Evolutionary conservation across 2,797 vertebrate species (phyloP).

Genomic region (Myripristis jacobus): DNA sequence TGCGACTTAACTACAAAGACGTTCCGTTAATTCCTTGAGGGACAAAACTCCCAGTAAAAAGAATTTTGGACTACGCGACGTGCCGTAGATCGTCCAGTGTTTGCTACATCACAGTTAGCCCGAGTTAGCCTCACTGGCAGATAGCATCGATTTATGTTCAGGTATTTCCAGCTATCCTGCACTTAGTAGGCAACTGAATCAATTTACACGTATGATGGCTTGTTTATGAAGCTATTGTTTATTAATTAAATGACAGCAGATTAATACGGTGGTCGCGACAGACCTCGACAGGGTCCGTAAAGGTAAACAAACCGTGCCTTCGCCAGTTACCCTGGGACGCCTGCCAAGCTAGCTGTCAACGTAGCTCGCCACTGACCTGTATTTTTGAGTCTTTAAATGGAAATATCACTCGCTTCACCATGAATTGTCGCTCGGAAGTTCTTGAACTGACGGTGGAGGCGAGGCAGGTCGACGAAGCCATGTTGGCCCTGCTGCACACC

Average conservation of each 20-base stretch:
- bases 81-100: conserved; percentile 55
- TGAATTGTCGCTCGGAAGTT: conserved; percentile 98
- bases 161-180: not conserved
- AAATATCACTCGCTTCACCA: conserved; percentile 58
- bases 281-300: conserved; percentile 19
- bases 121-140: conserved; percentile 28
- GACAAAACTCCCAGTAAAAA: not conserved
- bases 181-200: accelerated
- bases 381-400: conserved; percentile 40
- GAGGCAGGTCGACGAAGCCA: conserved; percentile 95
- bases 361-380: not conserved
- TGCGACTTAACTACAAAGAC: too few species aligned
- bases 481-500: conserved; percentile 93
- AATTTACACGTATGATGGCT: accelerated
- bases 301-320: conserved; percentile 66
- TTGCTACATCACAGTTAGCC: not conserved
- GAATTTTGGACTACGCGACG: conserved; percentile 34
- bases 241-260: not conserved
- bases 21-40: too few species aligned
- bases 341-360: conserved; percentile 13
- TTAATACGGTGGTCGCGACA: not conserved
- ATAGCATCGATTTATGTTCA: conserved; percentile 26
- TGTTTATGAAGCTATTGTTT: not conserved
- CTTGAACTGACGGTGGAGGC: conserved; percentile 96
- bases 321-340: conserved; percentile 27